These are phyloP conservation scores for Chymomyza procnemis DNA, from an alignment of 2,888 invertebrate species.

Conservation along the genomic window DNA sequence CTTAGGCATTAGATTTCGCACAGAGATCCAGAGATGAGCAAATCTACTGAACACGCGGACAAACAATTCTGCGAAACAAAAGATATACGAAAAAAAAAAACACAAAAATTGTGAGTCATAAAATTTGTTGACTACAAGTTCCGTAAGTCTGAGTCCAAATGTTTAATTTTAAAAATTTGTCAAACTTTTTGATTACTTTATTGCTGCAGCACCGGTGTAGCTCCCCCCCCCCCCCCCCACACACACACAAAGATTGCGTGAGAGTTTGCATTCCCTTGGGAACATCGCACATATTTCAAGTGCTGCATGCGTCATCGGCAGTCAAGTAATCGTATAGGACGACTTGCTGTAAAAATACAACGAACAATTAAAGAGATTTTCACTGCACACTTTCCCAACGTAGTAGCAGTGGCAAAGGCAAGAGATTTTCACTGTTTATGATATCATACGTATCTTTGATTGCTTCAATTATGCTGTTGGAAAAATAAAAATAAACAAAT, in stretches of 20 bases:
- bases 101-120: background rate
- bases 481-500: slow-evolving; percentile 6
- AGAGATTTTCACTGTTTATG: slow-evolving; percentile 28
- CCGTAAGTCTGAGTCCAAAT: slow-evolving; percentile 15
- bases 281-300: slow-evolving; percentile 17
- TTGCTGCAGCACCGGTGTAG: slow-evolving; percentile 20
- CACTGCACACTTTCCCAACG: slow-evolving; percentile 23
- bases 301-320: slow-evolving; percentile 52
- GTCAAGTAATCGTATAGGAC: background rate
- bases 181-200: slow-evolving; percentile 26
- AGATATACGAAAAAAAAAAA: too few species aligned
- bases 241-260: background rate
- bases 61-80: slow-evolving; percentile 15
- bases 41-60: too few species aligned
- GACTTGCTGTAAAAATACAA: background rate
- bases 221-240: too few species aligned
- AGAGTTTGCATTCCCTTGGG: background rate
- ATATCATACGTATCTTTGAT: slow-evolving; percentile 47
- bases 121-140: slow-evolving; percentile 2
- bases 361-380: slow-evolving; percentile 28
- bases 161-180: slow-evolving; percentile 27
- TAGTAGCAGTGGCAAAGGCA: background rate
- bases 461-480: slow-evolving; percentile 42
- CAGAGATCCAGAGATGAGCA: background rate
- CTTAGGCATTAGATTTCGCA: background rate